Base-by-base conservation (phyloP, 2,888 invertebrate species). In the Stegana nigrithorax region DNA sequence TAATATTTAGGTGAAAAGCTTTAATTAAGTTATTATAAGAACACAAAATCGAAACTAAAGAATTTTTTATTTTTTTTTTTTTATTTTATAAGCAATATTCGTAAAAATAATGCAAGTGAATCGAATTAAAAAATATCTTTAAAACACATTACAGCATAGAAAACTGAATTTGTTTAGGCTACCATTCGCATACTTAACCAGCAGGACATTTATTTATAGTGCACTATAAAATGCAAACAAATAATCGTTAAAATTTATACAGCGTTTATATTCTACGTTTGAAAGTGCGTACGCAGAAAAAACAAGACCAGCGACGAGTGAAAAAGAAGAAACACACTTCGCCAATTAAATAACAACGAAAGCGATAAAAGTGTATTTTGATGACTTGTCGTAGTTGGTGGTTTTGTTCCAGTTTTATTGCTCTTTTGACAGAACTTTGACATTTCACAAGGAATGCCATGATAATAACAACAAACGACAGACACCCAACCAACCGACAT, bases 291-390 rank as follows among this genome's bases (percentile, higher is more conserved):
- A n/a, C n/a, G n/a, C n/a, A 2, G 12, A 47, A 56, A 56, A 50
- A 36, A 39, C 50, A 56, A 44, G 45, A n/a, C n/a, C n/a, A 56
- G 45, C 58, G 57, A 64, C 6, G 6, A 66, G 44, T 39, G 65
- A 60, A 61, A 21, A 57, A 12, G 26, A 25, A 62, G 61, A 62
- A 73, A 74, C 78, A 77, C 70, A 75, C 70, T 77, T 75, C 74
- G 67, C 72, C 81, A 80, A 80, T 81, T 81, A 80, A 80, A 78
- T 66, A 72, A 67, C 73, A 71, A 78, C 78, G 77, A 81, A 81
- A 77, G 66, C 62, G 72, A 70, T 77, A 72, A 76, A 67, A 71
- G 66, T 57, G 67, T 58, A 26, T 61, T 27, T 51, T n/a, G 39
- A 42, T 19, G 44, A 27, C 44, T 50, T 57, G 36, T n/a, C 63